phyloP scores from a whole-genome alignment of 2,888 invertebrate genomes.

The Trichopria drosophilae region DNA sequence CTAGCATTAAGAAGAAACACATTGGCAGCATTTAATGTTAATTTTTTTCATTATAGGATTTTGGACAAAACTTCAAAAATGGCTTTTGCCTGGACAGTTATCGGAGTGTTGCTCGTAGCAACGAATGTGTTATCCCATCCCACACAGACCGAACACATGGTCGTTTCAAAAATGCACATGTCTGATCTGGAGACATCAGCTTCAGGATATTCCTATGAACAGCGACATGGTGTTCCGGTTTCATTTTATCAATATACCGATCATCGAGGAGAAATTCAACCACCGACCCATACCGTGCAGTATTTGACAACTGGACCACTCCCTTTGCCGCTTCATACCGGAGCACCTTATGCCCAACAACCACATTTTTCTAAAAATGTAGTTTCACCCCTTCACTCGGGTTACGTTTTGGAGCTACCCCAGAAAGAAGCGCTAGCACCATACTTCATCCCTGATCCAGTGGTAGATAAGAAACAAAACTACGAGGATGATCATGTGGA shows the following conservation, averaged over 20 bases:
- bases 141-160: constrained; percentile 52
- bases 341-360: constrained; percentile 28
- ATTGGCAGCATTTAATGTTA: too few species aligned
- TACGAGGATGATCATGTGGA: too few species aligned
- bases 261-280: constrained; percentile 44
- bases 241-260: constrained; percentile 50
- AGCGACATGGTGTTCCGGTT: constrained; percentile 46
- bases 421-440: constrained; percentile 35
- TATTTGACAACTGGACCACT: constrained; percentile 37
- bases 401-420: too few species aligned
- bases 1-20: too few species aligned
- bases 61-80: too few species aligned
- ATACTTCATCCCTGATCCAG: constrained; percentile 26
- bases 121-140: too few species aligned
- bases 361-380: constrained; percentile 32
- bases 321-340: constrained; percentile 37
- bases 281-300: too few species aligned
- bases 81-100: too few species aligned
- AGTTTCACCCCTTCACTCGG: too few species aligned
- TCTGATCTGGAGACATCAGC: constrained; percentile 66
- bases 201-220: constrained; percentile 60
- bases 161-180: constrained; percentile 63
- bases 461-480: constrained; percentile 2
- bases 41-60: too few species aligned
- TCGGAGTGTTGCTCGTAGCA: too few species aligned